Evolutionary conservation across 2,797 vertebrate species (phyloP).

Genomic region (Protonibea diacanthus): DNA sequence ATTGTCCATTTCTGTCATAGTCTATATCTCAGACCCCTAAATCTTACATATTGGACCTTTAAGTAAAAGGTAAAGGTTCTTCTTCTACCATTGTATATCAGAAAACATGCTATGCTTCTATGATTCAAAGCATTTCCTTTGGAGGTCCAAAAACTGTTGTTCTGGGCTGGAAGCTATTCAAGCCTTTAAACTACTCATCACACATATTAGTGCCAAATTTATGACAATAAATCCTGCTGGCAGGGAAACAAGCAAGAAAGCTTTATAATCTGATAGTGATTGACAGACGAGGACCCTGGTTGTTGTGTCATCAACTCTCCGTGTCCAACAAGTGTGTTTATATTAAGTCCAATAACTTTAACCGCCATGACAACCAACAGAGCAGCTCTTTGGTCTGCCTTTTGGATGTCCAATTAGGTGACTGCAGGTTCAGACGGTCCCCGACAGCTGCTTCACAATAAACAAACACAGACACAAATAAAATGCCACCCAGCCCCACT

Average conservation of each 20-base stretch:
- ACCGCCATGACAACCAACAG: background rate
- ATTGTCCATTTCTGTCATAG: too few species aligned
- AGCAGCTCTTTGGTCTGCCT: slow-evolving; percentile 16
- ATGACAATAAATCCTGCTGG: background rate
- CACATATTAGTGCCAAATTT: background rate
- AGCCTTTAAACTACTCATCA: background rate
- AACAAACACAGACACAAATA: slow-evolving; percentile 21
- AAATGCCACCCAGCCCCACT: slow-evolving; percentile 38
- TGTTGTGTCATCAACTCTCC: background rate
- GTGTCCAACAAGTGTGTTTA: background rate
- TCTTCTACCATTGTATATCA: background rate
- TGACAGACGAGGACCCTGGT: background rate
- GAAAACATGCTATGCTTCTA: too few species aligned
- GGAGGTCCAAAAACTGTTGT: too few species aligned
- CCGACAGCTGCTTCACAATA: slow-evolving; percentile 31
- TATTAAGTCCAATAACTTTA: background rate
- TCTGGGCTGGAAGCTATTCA: background rate
- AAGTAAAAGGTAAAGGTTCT: background rate
- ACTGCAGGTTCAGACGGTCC: slow-evolving; percentile 20
- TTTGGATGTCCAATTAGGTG: slow-evolving; percentile 10
- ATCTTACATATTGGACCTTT: too few species aligned
- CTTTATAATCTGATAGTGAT: background rate
- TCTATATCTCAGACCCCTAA: too few species aligned
- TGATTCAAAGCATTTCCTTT: too few species aligned
- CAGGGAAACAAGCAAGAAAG: background rate